phyloP scores from a whole-genome alignment of 2,797 vertebrate genomes.

The Glyptemys insculpta region DNA sequence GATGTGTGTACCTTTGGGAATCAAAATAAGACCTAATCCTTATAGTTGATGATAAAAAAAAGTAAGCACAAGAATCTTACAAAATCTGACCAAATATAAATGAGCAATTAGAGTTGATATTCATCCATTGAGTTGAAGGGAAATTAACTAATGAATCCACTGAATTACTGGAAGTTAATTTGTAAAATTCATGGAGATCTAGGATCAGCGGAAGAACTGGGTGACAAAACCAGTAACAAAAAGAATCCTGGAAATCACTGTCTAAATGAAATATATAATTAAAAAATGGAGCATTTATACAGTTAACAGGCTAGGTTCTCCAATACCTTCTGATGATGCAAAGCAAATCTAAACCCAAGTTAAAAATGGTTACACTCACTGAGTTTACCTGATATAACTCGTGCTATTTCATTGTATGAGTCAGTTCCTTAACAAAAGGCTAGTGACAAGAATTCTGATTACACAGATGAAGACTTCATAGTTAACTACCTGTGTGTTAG shows the following conservation, averaged over 20 bases:
- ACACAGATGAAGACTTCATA: background rate
- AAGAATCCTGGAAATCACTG: accelerated
- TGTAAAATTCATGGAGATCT: background rate
- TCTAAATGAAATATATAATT: background rate
- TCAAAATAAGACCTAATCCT: background rate
- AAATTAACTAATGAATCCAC: background rate
- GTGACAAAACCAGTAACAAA: background rate
- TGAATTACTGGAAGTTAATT: background rate
- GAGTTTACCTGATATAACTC: background rate
- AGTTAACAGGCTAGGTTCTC: background rate
- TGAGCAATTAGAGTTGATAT: background rate
- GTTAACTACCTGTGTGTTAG: accelerated
- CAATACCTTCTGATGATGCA: background rate
- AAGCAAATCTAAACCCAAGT: background rate
- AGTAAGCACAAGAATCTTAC: accelerated
- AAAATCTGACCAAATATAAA: background rate
- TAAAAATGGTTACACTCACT: background rate
- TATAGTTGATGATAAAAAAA: background rate
- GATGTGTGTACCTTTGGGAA: accelerated
- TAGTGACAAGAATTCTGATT: background rate
- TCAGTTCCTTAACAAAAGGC: background rate
- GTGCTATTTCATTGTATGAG: accelerated
- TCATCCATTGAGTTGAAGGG: background rate
- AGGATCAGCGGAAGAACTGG: background rate
- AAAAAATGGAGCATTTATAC: background rate